These are phyloP conservation scores for Xyrichtys novacula DNA, from an alignment of 2,797 vertebrate genomes.

Conservation along the genomic window DNA sequence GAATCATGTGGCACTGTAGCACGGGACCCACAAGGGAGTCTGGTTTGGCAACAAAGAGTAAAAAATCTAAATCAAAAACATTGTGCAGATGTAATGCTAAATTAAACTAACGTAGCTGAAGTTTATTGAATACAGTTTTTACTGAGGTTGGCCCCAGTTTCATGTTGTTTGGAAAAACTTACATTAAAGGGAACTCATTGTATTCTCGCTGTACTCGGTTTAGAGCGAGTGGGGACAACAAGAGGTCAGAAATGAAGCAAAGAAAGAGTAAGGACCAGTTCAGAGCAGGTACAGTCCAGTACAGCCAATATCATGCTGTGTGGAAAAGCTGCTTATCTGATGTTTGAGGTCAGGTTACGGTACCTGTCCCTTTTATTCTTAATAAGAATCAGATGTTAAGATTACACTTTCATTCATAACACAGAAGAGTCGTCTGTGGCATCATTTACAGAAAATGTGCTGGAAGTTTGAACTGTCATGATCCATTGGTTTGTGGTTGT, in stretches of 20 bases:
- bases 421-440: not conserved
- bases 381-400: not conserved
- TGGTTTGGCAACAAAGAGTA: no score
- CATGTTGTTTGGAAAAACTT: no score
- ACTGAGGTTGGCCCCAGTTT: no score
- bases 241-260: slow-evolving; percentile 2
- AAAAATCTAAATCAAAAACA: no score
- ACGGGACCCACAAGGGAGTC: no score
- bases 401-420: not conserved
- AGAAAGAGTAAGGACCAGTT: not conserved
- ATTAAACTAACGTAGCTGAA: no score
- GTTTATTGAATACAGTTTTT: no score
- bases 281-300: not conserved
- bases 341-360: not conserved
- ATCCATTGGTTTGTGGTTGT: slow-evolving; percentile 37
- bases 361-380: not conserved
- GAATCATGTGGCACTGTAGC: no score
- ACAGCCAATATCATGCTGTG: not conserved
- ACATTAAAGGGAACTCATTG: no score
- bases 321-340: not conserved
- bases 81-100: no score
- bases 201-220: not conserved
- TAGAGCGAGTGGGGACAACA: not conserved
- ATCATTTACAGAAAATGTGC: slow-evolving; percentile 11
- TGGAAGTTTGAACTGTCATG: slow-evolving; percentile 2